Evolutionary conservation across 2,797 vertebrate species (phyloP).

Genomic region (Nyctalus aviator): DNA sequence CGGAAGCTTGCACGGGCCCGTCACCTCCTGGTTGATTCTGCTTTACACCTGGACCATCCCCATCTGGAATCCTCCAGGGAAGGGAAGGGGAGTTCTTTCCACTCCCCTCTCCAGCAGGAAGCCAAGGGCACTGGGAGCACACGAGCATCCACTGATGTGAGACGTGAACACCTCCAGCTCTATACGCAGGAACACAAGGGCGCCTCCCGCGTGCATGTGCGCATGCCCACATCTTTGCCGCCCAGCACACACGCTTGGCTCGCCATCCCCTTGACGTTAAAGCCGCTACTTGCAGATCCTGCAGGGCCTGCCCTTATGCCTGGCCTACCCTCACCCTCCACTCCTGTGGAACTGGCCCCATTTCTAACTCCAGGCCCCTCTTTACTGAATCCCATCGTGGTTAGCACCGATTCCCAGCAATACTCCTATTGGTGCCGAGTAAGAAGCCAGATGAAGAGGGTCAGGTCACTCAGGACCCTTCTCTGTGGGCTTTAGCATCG

Average conservation of each 20-base stretch:
- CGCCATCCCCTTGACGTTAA: not conserved
- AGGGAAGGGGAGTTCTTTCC: not conserved
- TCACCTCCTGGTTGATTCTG: not conserved
- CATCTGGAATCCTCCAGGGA: not conserved
- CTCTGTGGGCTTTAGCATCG: not conserved
- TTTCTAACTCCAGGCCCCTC: not conserved
- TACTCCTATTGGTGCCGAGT: not conserved
- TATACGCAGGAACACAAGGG: not conserved
- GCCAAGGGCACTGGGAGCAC: not conserved
- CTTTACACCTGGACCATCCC: not conserved
- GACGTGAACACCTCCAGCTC: not conserved
- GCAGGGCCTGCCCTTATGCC: not conserved
- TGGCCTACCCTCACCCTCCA: not conserved
- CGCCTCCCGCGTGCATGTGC: not conserved
- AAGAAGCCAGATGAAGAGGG: not conserved
- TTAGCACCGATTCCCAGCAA: not conserved
- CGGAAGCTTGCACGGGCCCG: not conserved
- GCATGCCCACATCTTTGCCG: not conserved
- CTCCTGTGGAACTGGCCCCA: not conserved
- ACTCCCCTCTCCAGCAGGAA: not conserved
- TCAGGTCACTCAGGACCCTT: not conserved
- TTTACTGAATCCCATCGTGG: not conserved
- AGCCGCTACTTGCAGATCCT: not conserved
- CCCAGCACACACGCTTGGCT: not conserved
- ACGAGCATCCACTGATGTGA: accelerated